Percentiles rank a stretch among this genome's conserved stretches.
phyloP scores from a whole-genome alignment of 2,888 invertebrate genomes.

The Hybos culiciformis region DNA sequence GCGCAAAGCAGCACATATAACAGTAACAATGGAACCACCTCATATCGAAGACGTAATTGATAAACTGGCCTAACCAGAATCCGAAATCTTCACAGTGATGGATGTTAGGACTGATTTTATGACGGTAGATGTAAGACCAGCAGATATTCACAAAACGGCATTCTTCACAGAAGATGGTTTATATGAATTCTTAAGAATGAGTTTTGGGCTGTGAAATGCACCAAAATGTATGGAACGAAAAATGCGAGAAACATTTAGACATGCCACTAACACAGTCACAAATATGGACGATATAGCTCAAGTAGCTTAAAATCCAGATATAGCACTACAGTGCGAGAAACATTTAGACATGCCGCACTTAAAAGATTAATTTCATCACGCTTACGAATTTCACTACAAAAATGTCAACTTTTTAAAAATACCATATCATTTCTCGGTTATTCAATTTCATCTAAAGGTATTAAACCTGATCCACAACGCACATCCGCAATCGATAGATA shows the following conservation, averaged over 20 bases:
- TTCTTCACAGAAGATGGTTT: slow-evolving; percentile 5
- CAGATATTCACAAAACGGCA: slow-evolving; percentile 4
- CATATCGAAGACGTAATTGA: slow-evolving; percentile 5
- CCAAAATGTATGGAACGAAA: not conserved
- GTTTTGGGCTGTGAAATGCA: not conserved
- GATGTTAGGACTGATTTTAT: slow-evolving; percentile 5
- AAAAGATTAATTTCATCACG: not conserved
- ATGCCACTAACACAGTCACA: not conserved
- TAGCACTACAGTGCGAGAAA: not conserved
- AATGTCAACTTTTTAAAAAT: slow-evolving; percentile 4
- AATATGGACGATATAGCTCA: slow-evolving; percentile 4
- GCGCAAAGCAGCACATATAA: not conserved
- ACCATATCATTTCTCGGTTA: slow-evolving; percentile 7
- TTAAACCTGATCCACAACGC: not conserved
- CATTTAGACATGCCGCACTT: not conserved
- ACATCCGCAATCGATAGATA: not conserved
- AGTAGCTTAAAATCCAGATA: not conserved
- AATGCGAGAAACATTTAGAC: not conserved
- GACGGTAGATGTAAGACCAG: not conserved
- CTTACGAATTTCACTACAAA: not conserved
- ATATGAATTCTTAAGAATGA: slow-evolving; percentile 5
- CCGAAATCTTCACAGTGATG: slow-evolving; percentile 3
- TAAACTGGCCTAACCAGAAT: not conserved
- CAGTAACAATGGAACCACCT: not conserved
- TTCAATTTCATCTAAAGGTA: slow-evolving; percentile 1